Base-by-base conservation (phyloP, 2,888 invertebrate genomes). In the Toxonevra muliebris region DNA sequence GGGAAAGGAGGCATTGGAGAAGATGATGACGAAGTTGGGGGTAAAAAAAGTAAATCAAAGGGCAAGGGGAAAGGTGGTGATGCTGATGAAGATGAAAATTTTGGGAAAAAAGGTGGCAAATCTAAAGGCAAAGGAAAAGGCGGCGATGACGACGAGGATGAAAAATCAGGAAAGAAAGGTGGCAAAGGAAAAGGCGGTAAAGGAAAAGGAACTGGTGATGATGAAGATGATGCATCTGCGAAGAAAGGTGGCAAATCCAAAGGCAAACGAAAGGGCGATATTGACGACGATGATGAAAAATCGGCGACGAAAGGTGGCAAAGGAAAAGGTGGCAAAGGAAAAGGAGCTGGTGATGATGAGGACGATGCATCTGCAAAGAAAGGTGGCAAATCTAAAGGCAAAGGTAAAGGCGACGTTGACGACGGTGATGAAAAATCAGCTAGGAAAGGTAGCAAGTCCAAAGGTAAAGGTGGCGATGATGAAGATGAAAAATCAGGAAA, bases 311-410 rank as follows among this genome's bases (percentile, higher is more conserved):
- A 43, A 55, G 13, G 1, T 30, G 5, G 9, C 8, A 13, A 19
- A 53, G 19, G 40, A 55, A 45, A 61, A 15, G 60, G 64, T 40
- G 30, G 53, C 11, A 61, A 66, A 48, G 30, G 54, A 45, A 57
- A 45, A 52, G 48, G 41, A 43, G 41, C 12, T 9, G 13, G 2
- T 17, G 55, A 19, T 17, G 55, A 50, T 30, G 19, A 42, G 0
- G 55, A 62, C 15, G 10, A 20, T 15, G 45, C 40, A 30, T 5
- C 30, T 42, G 64, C 54, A 19, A 71, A 69, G n/a, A 48, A 20
- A 63, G 55, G 3, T 8, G 41, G 43, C 15, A 55, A 54, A 41
- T 55, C 8, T n/a, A 61, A 59, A 10, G 62, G 19, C 42, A 65
- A 58, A 19, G 30, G 11, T 60, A 42, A 65, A 59, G 55, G 53